These are phyloP conservation scores for Holothuria glaberrima DNA, from an alignment of 35 echinoderm and acorn worm species.

Conservation along the genomic window DNA sequence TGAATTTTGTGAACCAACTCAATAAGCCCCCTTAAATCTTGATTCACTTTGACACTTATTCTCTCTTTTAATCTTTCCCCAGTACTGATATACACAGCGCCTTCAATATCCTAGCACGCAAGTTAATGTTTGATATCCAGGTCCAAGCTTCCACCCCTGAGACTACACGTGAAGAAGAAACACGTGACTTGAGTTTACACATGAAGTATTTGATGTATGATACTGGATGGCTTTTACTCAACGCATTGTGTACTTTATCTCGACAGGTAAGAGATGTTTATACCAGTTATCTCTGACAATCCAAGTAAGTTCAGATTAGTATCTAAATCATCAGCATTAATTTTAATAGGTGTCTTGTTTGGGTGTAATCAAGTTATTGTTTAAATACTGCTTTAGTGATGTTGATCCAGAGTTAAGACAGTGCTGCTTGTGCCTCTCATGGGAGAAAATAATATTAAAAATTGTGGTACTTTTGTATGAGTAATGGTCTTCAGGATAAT, in stretches of 20 bases:
- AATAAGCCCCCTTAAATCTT: too few species aligned
- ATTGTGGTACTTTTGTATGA: too few species aligned
- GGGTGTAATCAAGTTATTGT: too few species aligned
- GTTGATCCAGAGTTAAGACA: too few species aligned
- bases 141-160: slow-evolving; percentile 50
- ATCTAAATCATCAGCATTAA: too few species aligned
- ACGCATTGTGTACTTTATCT: slow-evolving; percentile 76
- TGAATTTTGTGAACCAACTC: too few species aligned
- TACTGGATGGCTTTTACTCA: slow-evolving; percentile 83
- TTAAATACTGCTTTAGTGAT: too few species aligned
- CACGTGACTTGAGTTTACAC: neutral
- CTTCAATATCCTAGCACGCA: slow-evolving; percentile 81
- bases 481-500: too few species aligned
- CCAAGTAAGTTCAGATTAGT: neutral
- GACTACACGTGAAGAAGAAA: neutral
- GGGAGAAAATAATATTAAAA: too few species aligned
- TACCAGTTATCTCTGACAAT: neutral
- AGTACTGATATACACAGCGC: slow-evolving; percentile 94
- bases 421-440: too few species aligned
- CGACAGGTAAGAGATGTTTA: slow-evolving; percentile 69
- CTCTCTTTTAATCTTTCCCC: neutral
- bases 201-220: slow-evolving; percentile 84
- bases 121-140: slow-evolving; percentile 91
- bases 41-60: neutral
- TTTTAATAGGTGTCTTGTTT: too few species aligned